Evolutionary conservation across 2,888 invertebrate genomes (phyloP).

Genomic region (Eretmocerus hayati): DNA sequence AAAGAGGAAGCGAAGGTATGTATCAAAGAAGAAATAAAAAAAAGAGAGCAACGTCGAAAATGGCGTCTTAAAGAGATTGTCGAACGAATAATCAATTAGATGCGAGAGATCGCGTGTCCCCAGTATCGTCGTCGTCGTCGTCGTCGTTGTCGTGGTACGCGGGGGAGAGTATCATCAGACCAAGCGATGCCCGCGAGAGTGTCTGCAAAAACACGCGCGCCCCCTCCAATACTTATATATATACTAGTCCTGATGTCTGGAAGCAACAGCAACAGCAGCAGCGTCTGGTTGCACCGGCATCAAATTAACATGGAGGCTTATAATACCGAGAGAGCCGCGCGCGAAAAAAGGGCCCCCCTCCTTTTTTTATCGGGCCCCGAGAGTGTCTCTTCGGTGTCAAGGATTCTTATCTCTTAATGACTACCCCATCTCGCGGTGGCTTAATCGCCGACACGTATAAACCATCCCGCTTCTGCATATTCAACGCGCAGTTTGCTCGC

Average conservation of each 20-base stretch:
- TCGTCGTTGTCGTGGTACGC: too few relatives aligned
- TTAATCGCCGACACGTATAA: conserved; percentile 46
- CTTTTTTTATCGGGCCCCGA: conserved; percentile 34
- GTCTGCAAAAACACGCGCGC: neutral
- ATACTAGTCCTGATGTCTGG: too few relatives aligned
- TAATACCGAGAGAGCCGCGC: neutral
- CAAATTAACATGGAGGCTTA: too few relatives aligned
- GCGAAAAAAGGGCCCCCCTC: conserved; percentile 19
- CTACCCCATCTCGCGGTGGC: conserved; percentile 41
- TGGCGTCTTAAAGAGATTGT: conserved; percentile 22
- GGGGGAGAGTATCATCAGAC: too few relatives aligned
- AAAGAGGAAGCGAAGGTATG: too few relatives aligned
- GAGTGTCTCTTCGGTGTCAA: conserved; percentile 42
- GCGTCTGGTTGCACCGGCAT: too few relatives aligned
- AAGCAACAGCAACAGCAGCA: too few relatives aligned
- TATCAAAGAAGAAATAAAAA: neutral
- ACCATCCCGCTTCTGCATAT: conserved; percentile 44
- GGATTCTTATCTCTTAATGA: conserved; percentile 45
- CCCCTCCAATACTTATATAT: too few relatives aligned
- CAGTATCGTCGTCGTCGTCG: too few relatives aligned
- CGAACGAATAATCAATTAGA: conserved; percentile 23
- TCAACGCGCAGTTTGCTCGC: conserved; percentile 29
- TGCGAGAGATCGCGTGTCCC: conserved; percentile 18
- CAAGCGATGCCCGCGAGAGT: too few relatives aligned
- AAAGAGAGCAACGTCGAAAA: conserved; percentile 5